A percentile compares a stretch with the other conserved stretches of the same genome.
Evolutionary conservation across 64 coral and sea anemone genomes (phyloP).

Genomic region (Acropora tenuis): DNA sequence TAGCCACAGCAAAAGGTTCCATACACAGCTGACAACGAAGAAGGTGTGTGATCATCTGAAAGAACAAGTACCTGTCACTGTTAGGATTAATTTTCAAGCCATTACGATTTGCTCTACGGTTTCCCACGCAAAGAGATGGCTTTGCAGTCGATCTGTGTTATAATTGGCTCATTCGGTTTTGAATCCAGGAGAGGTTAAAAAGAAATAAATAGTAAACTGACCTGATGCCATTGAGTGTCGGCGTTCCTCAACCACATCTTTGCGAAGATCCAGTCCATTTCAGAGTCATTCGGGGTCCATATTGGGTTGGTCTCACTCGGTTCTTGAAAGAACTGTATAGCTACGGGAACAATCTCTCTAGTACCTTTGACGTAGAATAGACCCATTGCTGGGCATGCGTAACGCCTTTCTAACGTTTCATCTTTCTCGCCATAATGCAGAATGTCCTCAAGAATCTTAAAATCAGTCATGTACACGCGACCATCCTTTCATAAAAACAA

Average conservation of each 20-base stretch:
- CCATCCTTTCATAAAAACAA: constrained; percentile 53
- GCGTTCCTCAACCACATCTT: constrained; percentile 88
- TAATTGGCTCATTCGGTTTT: no score
- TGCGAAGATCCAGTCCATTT: constrained; percentile 85
- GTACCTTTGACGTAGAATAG: constrained; percentile 73
- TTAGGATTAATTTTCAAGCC: no score
- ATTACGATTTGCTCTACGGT: no score
- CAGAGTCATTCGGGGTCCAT: constrained; percentile 84
- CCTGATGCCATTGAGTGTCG: constrained; percentile 77
- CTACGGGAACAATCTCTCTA: constrained; percentile 74
- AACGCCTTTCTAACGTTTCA: constrained; percentile 48
- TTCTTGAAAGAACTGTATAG: constrained; percentile 74
- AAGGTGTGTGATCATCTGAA: constrained; percentile 79
- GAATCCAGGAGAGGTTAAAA: no score
- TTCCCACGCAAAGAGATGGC: no score
- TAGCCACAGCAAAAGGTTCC: constrained; percentile 76
- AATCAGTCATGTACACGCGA: constrained; percentile 76
- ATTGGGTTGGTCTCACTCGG: constrained; percentile 75
- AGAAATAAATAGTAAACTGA: constrained; percentile 7
- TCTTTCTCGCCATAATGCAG: constrained; percentile 56
- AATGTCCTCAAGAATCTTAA: constrained; percentile 71
- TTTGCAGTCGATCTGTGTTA: no score
- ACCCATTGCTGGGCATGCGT: constrained; percentile 65
- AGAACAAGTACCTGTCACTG: not conserved
- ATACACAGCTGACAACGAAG: constrained; percentile 78